Evolutionary conservation across 2,113 vertebrate species (phyloP), one percentile per base, ranked within the genome.

Genomic region (Castor canadensis): DNA sequence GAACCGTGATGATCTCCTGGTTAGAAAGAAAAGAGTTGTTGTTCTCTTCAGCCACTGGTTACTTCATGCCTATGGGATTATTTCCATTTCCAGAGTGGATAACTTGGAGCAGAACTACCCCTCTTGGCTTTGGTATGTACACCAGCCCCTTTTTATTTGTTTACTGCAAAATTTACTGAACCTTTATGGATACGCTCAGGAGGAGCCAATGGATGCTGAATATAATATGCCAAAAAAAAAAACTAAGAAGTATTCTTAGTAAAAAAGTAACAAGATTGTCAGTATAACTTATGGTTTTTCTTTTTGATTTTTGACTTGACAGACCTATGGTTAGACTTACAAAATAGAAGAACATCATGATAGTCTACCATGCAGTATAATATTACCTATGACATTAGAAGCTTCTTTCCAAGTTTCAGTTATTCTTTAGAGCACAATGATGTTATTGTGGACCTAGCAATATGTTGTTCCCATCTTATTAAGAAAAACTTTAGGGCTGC

Each of bases 1-100:
- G 99, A 99, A 99, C 80, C 99, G 99, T 98, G 99, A 99, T 98
- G 99, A 99, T 96, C 99, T 99, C 75, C 97, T 99, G 3, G 99
- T 99, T 28, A 99, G 99, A 98, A 99, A 99, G 99, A 99, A 99
- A 97, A 99, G 99, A 64, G 98, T 99, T 19, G 99, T 99, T 3
- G 99, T 99, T 58, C 99, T 99, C 95, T 99, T 99, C 97, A 99
- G 99, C 96, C 99, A 99, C 95, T 99, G 99, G 99, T 96, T 99
- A n/a, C 99, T 99, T 69, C 99, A 99, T 17, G 99, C 99, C 0
- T 99, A 99, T 19, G 99, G 99, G 88, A 99, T 99, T 89, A 99
- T 99, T 98, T 99, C 99, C 38, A 99, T 99, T 98, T 99, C 99
- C 92, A 99, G 99, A 94, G 97, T 99, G 98, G 99, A 99, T 97